Evolutionary conservation across 2,113 vertebrate genomes (phyloP).

Genomic region (Corapipo altera): DNA sequence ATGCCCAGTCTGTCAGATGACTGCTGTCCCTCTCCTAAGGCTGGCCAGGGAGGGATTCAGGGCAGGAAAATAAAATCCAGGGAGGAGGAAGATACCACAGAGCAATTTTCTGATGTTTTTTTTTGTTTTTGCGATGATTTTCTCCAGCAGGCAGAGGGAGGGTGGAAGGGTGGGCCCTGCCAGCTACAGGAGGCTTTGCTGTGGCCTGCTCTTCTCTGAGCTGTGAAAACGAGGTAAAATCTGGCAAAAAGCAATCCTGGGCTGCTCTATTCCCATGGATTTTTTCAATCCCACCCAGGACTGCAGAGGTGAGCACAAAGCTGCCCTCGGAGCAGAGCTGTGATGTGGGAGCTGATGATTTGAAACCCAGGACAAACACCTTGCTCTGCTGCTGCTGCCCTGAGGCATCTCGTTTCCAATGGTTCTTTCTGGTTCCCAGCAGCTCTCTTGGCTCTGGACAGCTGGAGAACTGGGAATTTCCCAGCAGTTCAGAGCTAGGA

Average conservation of each 20-base stretch:
- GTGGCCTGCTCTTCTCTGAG: not conserved
- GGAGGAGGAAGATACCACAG: not conserved
- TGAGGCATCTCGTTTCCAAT: not conserved
- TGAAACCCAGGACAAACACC: not conserved
- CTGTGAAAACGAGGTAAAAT: not conserved
- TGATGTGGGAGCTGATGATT: too few species aligned
- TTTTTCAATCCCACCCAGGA: not conserved
- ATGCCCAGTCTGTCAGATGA: not conserved
- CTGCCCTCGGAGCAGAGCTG: not conserved
- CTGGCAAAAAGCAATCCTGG: too few species aligned
- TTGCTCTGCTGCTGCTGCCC: not conserved
- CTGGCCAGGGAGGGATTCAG: not conserved
- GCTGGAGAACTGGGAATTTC: not conserved
- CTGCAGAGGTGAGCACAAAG: not conserved
- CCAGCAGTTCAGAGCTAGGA: not conserved
- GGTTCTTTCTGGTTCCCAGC: not conserved
- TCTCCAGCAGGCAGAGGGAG: not conserved
- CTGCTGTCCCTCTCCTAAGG: not conserved
- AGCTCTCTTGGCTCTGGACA: not conserved
- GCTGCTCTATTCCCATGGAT: not conserved
- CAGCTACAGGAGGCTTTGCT: accelerated
- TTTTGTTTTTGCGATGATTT: not conserved
- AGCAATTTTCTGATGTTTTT: not conserved
- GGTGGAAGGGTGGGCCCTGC: not conserved
- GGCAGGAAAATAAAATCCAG: not conserved